A percentile compares a stretch with the other conserved stretches of the same genome.
Conservation (phyloP, 2,797 vertebrate species). For the Oreonectes daqikongensis region DNA sequence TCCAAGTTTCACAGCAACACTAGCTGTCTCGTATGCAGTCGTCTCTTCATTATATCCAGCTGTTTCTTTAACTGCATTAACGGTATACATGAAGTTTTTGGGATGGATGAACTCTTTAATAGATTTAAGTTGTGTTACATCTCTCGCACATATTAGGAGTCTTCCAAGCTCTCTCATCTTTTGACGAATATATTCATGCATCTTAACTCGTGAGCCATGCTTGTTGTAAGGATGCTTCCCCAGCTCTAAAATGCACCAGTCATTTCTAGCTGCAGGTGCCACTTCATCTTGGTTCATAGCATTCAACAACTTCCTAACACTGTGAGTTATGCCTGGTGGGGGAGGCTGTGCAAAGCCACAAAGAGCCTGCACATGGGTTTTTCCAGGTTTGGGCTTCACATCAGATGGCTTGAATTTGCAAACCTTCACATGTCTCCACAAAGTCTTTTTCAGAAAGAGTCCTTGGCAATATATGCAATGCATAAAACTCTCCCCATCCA, state of each 20-base stretch:
- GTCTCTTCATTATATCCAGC: no score
- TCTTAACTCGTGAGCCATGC: slow-evolving; percentile 39
- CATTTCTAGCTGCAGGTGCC: slow-evolving; percentile 39
- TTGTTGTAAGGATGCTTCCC: slow-evolving; percentile 52
- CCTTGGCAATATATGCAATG: slow-evolving; percentile 11
- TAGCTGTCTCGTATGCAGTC: no score
- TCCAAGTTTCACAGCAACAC: no score
- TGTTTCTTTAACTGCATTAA: slow-evolving; percentile 39
- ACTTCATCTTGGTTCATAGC: slow-evolving; percentile 53
- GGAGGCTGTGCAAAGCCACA: slow-evolving; percentile 1
- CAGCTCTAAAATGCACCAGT: slow-evolving; percentile 49
- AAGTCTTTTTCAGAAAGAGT: slow-evolving; percentile 1
- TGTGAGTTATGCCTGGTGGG: slow-evolving; percentile 29
- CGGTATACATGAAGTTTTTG: slow-evolving; percentile 46
- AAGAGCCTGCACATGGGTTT: neutral
- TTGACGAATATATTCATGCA: slow-evolving; percentile 53
- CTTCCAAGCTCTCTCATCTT: slow-evolving; percentile 59
- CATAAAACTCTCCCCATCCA: slow-evolving; percentile 5
- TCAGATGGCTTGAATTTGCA: neutral
- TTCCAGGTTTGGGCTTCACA: neutral
- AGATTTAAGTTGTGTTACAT: slow-evolving; percentile 40
- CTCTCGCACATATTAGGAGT: slow-evolving; percentile 47
- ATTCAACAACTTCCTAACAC: slow-evolving; percentile 54
- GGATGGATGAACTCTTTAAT: slow-evolving; percentile 48
- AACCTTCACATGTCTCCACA: neutral